phyloP scores from a whole-genome alignment of 2,797 vertebrate species.

The Pseudocheirus occidentalis region DNA sequence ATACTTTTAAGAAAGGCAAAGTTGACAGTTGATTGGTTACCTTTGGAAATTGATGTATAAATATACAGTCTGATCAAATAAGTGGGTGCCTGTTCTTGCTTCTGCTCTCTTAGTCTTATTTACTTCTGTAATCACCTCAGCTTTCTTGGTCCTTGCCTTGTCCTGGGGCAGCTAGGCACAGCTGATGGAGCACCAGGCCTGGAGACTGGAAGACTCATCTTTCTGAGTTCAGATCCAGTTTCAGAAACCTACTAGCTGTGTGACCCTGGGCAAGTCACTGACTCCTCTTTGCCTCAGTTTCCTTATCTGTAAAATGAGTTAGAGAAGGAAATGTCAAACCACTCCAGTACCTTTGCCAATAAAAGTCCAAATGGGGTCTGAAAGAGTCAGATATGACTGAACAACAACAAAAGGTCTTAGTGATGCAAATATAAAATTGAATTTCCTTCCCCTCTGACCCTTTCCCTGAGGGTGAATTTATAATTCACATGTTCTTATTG shows the following conservation, averaged over 20 bases:
- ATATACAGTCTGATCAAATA: background rate
- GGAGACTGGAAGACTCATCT: background rate
- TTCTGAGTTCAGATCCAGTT: background rate
- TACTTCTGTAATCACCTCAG: background rate
- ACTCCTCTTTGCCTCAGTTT: background rate
- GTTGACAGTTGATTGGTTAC: background rate
- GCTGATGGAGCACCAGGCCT: background rate
- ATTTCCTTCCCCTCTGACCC: background rate
- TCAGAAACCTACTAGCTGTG: background rate
- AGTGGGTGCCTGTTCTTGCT: background rate
- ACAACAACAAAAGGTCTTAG: background rate
- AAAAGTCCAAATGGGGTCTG: background rate
- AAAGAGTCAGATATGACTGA: background rate
- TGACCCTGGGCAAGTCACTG: background rate
- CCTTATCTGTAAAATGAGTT: background rate
- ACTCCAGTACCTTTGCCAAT: background rate
- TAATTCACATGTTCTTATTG: background rate
- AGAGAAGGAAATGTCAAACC: background rate
- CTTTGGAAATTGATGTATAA: background rate
- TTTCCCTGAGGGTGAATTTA: background rate
- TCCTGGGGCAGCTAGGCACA: background rate
- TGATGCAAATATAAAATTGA: background rate
- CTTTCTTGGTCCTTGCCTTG: background rate
- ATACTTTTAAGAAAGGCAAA: background rate
- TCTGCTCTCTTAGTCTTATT: background rate